These are phyloP conservation scores for Noturus placidus DNA, from an alignment of 2,113 vertebrate genomes.

Conservation along the genomic window DNA sequence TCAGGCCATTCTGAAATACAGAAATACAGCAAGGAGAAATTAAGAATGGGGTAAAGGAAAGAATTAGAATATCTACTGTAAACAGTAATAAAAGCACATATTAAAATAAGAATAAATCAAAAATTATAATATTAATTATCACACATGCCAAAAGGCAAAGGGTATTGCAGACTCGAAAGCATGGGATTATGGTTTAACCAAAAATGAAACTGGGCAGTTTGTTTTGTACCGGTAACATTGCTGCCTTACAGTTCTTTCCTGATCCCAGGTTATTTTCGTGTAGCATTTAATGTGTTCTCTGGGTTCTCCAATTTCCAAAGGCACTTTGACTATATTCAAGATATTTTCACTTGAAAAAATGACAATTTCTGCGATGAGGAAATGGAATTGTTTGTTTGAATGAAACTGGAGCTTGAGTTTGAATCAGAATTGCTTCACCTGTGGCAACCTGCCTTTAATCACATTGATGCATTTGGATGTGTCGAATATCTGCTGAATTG, in stretches of 20 bases:
- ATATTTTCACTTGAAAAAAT: not conserved
- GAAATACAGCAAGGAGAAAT: not conserved
- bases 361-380: not conserved
- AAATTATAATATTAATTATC: not conserved
- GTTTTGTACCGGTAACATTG: not conserved
- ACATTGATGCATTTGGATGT: too few relatives aligned
- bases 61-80: not conserved
- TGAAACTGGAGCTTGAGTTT: too few relatives aligned
- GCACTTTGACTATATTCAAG: not conserved
- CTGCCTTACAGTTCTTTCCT: not conserved
- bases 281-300: too few relatives aligned
- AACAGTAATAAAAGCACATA: not conserved
- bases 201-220: not conserved
- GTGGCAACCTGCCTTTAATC: too few relatives aligned
- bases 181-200: not conserved
- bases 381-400: too few relatives aligned
- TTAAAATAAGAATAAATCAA: not conserved
- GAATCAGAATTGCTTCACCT: too few relatives aligned
- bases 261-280: too few relatives aligned
- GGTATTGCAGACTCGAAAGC: not conserved
- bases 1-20: slow-evolving; percentile 89
- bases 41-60: not conserved
- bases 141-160: too few relatives aligned
- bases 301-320: not conserved
- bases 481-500: too few relatives aligned